Evolutionary conservation across 2,797 vertebrate species (phyloP).

Genomic region (Peromyscus eremicus): DNA sequence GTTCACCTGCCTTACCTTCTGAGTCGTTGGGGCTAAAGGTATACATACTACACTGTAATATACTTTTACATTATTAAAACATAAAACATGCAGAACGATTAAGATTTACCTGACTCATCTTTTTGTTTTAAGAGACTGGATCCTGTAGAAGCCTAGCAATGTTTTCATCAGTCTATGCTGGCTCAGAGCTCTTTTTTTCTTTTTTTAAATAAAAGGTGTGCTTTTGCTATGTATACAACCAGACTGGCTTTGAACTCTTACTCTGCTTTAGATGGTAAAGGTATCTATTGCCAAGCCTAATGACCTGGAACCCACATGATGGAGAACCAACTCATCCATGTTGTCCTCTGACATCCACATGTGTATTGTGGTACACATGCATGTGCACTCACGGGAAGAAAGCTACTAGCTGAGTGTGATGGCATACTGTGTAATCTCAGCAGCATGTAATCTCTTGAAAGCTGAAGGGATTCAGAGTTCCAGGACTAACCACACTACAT

Average conservation of each 20-base stretch:
- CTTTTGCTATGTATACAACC: not conserved
- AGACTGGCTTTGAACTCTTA: not conserved
- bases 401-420: not conserved
- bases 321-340: not conserved
- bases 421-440: not conserved
- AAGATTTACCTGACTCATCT: not conserved
- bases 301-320: not conserved
- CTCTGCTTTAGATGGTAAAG: not conserved
- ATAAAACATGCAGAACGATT: not conserved
- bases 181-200: not conserved
- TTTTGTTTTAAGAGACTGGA: constrained; percentile 17
- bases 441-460: not conserved
- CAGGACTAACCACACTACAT: not conserved
- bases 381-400: not conserved
- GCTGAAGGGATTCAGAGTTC: not conserved
- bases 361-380: not conserved
- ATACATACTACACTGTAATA: not conserved
- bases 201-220: not conserved
- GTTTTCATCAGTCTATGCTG: constrained; percentile 23
- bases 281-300: not conserved
- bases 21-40: not conserved
- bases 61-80: not conserved
- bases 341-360: not conserved
- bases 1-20: not conserved
- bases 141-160: not conserved